Evolutionary conservation across 2,888 invertebrate genomes (phyloP).

Genomic region (Odontocolon sp.): DNA sequence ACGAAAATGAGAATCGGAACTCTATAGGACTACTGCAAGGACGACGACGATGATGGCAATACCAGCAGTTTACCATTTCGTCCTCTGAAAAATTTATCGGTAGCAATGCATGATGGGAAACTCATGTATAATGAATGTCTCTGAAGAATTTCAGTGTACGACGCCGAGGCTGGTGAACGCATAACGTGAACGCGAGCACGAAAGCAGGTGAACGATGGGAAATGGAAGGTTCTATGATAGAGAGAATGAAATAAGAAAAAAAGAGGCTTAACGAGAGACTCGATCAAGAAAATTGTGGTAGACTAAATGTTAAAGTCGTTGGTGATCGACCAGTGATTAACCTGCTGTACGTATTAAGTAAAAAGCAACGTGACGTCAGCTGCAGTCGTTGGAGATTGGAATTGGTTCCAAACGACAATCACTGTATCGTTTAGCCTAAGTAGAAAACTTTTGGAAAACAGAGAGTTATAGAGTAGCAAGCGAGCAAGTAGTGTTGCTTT

Average conservation of each 20-base stretch:
- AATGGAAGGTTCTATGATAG: slow-evolving; percentile 5
- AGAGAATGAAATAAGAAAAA: background rate
- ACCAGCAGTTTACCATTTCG: background rate
- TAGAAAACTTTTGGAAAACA: slow-evolving; percentile 50
- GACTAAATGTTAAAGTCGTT: too few species aligned
- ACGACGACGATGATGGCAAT: background rate
- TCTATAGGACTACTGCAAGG: background rate
- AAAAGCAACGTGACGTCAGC: too few species aligned
- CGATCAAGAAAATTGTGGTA: slow-evolving; percentile 64
- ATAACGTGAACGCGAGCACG: slow-evolving; percentile 12
- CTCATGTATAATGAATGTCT: slow-evolving; percentile 78
- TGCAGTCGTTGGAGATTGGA: too few species aligned
- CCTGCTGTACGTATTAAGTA: too few species aligned
- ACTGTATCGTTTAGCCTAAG: too few species aligned
- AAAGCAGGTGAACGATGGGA: slow-evolving; percentile 10
- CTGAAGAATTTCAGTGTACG: slow-evolving; percentile 58
- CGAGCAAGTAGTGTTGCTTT: slow-evolving; percentile 18
- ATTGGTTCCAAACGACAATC: too few species aligned
- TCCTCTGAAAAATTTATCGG: slow-evolving; percentile 73
- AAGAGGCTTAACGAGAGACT: slow-evolving; percentile 45
- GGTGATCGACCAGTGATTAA: too few species aligned
- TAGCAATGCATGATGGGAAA: slow-evolving; percentile 67
- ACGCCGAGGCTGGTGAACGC: slow-evolving; percentile 50
- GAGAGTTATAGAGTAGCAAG: too few species aligned
- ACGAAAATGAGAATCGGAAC: background rate